These are phyloP conservation scores for Cheilosia impressa DNA, from an alignment of 2,888 invertebrate species.

Conservation along the genomic window DNA sequence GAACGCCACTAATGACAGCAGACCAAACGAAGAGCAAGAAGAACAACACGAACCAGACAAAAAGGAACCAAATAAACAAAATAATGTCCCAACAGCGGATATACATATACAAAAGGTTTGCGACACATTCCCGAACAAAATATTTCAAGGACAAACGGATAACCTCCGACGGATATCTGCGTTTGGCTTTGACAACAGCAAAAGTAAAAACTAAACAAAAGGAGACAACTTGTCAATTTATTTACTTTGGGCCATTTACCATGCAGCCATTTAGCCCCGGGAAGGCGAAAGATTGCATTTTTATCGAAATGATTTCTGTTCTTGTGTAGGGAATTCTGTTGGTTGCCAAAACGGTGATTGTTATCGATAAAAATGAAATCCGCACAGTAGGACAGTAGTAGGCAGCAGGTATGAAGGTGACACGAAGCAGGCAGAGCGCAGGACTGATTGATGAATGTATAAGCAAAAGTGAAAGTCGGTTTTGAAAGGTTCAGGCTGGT, in stretches of 20 bases:
- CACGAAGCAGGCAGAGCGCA: neutral
- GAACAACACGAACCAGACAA: slow-evolving; percentile 38
- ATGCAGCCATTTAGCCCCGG: neutral
- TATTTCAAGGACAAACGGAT: slow-evolving; percentile 59
- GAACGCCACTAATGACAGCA: slow-evolving; percentile 18
- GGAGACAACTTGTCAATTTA: slow-evolving; percentile 16
- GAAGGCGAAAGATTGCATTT: neutral
- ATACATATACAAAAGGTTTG: slow-evolving; percentile 29
- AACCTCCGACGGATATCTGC: slow-evolving; percentile 41
- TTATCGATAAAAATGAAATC: neutral
- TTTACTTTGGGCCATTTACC: slow-evolving; percentile 23
- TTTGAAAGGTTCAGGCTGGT: too few species aligned
- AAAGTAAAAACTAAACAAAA: neutral
- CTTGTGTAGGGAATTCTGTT: neutral
- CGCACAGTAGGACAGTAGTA: neutral
- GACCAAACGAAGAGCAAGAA: slow-evolving; percentile 13
- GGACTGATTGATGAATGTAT: too few species aligned
- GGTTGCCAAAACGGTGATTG: slow-evolving; percentile 2
- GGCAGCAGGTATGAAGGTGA: slow-evolving; percentile 16
- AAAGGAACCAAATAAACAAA: slow-evolving; percentile 56
- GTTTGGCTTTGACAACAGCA: slow-evolving; percentile 20
- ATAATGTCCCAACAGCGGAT: neutral
- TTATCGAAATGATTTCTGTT: slow-evolving; percentile 8
- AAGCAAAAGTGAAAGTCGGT: too few species aligned
- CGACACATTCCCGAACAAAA: slow-evolving; percentile 39